Base-by-base conservation (phyloP, 2,888 invertebrate species). In the Pardosa pseudoannulata region DNA sequence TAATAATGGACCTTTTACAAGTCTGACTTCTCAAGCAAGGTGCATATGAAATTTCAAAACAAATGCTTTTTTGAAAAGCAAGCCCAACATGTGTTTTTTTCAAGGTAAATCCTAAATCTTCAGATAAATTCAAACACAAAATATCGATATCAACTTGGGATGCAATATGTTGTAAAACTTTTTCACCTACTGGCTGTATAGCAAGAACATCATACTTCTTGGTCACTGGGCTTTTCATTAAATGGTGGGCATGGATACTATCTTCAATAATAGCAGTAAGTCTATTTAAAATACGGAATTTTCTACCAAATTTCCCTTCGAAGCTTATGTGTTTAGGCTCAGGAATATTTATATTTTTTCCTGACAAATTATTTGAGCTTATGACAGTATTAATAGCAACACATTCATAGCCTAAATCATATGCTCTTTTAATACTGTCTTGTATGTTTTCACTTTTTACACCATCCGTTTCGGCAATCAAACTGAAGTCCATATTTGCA, bases 141-240 rank as follows among this genome's bases (percentile, higher is more conserved):
- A 87, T 70, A 23, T 87, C 86, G n/a, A 87, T 31, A 31, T 80
- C 75, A n/a, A 74, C 41, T n/a, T 28, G 31, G 1, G 70, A 67
- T 39, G 56, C 64, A 39, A 72, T 65, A 29, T 87, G 74, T 13
- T 75, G 86, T 0, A 85, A 29, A 67, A 80, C 64, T 50, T 87
- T 87, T 16, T 80, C 80, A 16, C 80, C 76, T 0, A 75, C 50
- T 5, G 86, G 86, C 32, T 80, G 86, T 11, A 87, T 3, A 11
- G 86, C 86, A 27, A 87, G 36, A 56, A 87, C 50, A 23, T 87
- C 86, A 39, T 87, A 87, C n/a, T 80, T 80, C 65, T 79, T 87
- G 5, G 71, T 71, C 0, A 71, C 39, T 36, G 86, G 75, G 23
- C 50, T 65, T 29, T 56, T 78, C 16, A 87, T 19, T 13, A 87